phyloP scores from a whole-genome alignment of 2,113 vertebrate genomes.

The Pluvialis apricaria region DNA sequence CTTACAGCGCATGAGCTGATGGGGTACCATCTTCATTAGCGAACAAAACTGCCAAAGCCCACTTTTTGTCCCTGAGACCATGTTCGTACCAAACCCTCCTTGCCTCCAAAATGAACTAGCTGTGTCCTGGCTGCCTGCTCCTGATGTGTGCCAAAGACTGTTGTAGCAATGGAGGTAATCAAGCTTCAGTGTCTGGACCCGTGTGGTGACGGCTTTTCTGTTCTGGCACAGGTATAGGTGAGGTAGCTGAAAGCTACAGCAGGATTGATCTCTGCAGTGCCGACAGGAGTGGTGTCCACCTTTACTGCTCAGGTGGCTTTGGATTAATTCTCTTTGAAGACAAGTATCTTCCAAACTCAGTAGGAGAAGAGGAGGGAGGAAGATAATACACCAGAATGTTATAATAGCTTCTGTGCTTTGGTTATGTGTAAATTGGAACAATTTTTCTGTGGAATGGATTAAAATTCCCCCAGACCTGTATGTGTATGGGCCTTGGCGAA shows the following conservation, averaged over 20 bases:
- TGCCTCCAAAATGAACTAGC: not conserved
- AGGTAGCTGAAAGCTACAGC: not conserved
- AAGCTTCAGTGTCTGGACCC: not conserved
- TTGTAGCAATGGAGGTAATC: not conserved
- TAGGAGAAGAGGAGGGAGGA: not conserved
- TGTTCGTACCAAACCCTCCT: not conserved
- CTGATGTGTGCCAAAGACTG: accelerated
- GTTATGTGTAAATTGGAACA: not conserved
- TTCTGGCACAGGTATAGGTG: not conserved
- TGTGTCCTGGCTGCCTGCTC: not conserved
- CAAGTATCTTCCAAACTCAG: not conserved
- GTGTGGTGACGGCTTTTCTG: accelerated
- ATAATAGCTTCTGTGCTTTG: not conserved
- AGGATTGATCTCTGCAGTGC: not conserved
- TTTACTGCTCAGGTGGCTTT: not conserved
- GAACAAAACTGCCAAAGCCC: not conserved
- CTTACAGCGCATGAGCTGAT: not conserved
- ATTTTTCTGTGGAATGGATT: not conserved
- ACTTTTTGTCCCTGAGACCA: not conserved
- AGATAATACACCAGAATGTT: not conserved
- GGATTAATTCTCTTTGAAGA: not conserved
- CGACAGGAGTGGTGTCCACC: no score
- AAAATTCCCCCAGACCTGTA: not conserved
- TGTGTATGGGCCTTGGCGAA: not conserved
- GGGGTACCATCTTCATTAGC: not conserved